phyloP scores from a whole-genome alignment of 2,113 vertebrate genomes.

The Naja naja region DNA sequence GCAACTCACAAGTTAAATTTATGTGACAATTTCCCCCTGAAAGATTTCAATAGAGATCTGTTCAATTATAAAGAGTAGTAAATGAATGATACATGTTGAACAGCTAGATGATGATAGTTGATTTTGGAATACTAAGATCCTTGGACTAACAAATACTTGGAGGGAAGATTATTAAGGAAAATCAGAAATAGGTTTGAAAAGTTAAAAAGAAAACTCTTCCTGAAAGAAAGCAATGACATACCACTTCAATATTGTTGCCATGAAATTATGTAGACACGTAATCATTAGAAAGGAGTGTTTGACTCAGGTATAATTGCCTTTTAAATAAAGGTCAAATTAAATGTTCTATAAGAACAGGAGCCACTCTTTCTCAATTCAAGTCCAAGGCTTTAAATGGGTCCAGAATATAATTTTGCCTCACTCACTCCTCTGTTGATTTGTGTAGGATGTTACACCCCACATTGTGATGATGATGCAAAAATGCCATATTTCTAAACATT shows the following conservation, averaged over 20 bases:
- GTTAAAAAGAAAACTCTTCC: background rate
- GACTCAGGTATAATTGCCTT: background rate
- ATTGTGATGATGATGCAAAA: background rate
- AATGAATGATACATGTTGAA: background rate
- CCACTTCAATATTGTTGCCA: background rate
- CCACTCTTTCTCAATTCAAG: background rate
- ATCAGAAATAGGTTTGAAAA: background rate
- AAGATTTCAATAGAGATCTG: slow-evolving; percentile 27
- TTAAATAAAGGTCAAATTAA: background rate
- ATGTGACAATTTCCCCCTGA: slow-evolving; percentile 42
- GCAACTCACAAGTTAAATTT: slow-evolving; percentile 16
- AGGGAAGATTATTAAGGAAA: background rate
- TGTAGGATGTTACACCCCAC: background rate
- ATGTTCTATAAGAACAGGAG: background rate
- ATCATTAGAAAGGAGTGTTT: background rate
- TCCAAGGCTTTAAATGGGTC: background rate
- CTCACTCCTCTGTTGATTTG: too few species aligned
- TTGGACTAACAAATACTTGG: background rate
- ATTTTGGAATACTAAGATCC: background rate
- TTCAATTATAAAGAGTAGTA: background rate
- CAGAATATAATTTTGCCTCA: background rate
- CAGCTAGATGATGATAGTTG: background rate
- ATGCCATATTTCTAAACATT: background rate
- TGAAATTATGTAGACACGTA: background rate
- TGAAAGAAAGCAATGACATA: background rate